Percentiles rank a stretch among this genome's conserved stretches.
phyloP scores from a whole-genome alignment of 2,888 invertebrate species.

The Eupithecia inturbata region DNA sequence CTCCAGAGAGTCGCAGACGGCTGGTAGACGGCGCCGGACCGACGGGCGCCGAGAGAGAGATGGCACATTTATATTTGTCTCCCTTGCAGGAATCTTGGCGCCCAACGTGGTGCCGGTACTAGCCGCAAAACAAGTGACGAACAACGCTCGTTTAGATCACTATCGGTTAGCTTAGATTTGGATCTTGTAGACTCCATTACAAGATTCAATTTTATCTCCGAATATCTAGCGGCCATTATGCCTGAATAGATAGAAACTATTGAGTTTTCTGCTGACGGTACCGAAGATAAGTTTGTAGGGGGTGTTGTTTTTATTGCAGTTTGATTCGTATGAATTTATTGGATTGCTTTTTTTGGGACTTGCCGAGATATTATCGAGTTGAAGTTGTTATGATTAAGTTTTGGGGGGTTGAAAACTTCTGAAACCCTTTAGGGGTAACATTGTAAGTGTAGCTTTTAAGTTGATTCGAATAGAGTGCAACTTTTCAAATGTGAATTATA shows the following conservation, averaged over 20 bases:
- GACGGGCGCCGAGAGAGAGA: constrained; percentile 80
- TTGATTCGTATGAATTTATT: constrained; percentile 70
- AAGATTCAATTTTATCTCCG: constrained; percentile 8
- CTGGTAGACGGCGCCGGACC: constrained; percentile 80
- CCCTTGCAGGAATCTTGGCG: constrained; percentile 59
- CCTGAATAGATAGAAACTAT: neutral
- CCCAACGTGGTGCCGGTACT: constrained; percentile 58
- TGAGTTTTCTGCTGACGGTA: constrained; percentile 23
- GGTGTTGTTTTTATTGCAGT: constrained; percentile 57
- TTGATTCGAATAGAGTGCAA: neutral
- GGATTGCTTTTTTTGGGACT: constrained; percentile 51
- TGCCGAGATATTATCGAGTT: constrained; percentile 22
- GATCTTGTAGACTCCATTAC: neutral
- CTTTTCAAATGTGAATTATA: constrained; percentile 8
- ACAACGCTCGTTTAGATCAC: neutral
- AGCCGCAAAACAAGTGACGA: constrained; percentile 21
- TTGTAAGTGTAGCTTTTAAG: neutral
- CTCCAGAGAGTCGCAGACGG: constrained; percentile 71
- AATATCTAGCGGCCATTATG: neutral
- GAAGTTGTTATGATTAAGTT: constrained; percentile 30
- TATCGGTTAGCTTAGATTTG: constrained; percentile 9
- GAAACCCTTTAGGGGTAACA: constrained; percentile 1
- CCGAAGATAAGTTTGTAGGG: constrained; percentile 30
- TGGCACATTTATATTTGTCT: constrained; percentile 46
- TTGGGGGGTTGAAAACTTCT: constrained; percentile 20